These are phyloP conservation scores for Temnothorax rugatulus DNA, from an alignment of 2,888 invertebrate genomes.

Conservation along the genomic window DNA sequence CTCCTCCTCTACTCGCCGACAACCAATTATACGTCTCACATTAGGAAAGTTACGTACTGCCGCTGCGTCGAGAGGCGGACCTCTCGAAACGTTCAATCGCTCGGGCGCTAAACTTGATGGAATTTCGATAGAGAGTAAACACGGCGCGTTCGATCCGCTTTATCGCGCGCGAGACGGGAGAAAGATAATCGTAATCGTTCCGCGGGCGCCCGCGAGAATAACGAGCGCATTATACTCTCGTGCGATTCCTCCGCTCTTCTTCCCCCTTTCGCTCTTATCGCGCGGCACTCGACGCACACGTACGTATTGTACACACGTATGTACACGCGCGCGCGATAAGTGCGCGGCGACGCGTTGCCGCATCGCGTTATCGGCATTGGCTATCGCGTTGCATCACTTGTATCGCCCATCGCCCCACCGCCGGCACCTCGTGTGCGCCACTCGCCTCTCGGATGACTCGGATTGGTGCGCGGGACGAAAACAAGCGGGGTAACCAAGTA, in stretches of 20 bases:
- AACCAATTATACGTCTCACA: not conserved
- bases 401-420: not conserved
- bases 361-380: not conserved
- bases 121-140: not conserved
- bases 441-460: no score
- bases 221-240: not conserved
- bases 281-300: no score
- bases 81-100: not conserved
- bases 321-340: conserved; percentile 3
- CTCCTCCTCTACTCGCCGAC: not conserved
- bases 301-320: no score
- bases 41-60: not conserved
- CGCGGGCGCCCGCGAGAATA: not conserved
- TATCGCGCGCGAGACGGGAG: not conserved
- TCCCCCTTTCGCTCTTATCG: not conserved
- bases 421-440: not conserved
- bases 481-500: not conserved
- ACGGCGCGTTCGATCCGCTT: not conserved
- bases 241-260: not conserved
- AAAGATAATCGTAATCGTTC: not conserved
- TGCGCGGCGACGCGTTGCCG: not conserved
- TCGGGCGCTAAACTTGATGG: not conserved
- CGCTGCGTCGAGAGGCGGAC: not conserved
- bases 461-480: conserved; percentile 11
- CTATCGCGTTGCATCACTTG: no score